Percentiles rank a stretch among this genome's conserved stretches.
phyloP scores from a whole-genome alignment of 2,888 invertebrate species.

The Mythimna albipuncta region DNA sequence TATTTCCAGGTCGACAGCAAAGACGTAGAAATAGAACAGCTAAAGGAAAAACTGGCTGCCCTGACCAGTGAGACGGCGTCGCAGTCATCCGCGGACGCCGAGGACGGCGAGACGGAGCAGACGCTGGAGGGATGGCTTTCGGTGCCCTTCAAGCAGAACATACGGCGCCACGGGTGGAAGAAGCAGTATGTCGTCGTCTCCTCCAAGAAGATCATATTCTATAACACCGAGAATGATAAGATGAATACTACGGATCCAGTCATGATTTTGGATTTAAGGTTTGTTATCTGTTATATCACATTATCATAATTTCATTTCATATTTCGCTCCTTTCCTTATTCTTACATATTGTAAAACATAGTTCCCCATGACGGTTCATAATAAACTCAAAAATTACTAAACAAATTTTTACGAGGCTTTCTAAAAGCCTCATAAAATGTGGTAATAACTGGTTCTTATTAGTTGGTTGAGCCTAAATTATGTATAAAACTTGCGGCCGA shows the following conservation, averaged over 20 bases:
- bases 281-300: constrained; percentile 66
- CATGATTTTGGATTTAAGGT: constrained; percentile 98
- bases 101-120: constrained; percentile 94
- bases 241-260: constrained; percentile 98
- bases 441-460: no score
- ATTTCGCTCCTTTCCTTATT: no score
- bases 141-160: constrained; percentile 98
- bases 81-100: constrained; percentile 97
- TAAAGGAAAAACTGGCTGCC: constrained; percentile 95
- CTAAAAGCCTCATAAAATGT: no score
- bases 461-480: no score
- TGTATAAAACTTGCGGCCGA: no score
- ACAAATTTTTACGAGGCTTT: no score
- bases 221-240: constrained; percentile 98
- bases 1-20: constrained; percentile 95
- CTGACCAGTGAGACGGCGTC: constrained; percentile 97
- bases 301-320: no score
- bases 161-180: constrained; percentile 98
- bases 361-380: no score
- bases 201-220: constrained; percentile 99
- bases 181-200: constrained; percentile 99
- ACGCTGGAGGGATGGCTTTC: constrained; percentile 99
- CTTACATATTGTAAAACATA: no score
- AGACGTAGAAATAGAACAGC: constrained; percentile 98
- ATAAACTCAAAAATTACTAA: no score